Percentiles rank a stretch among this genome's conserved stretches.
Evolutionary conservation across 2,113 vertebrate species (phyloP).

Genomic region (Mesoclemmys tuberculata): DNA sequence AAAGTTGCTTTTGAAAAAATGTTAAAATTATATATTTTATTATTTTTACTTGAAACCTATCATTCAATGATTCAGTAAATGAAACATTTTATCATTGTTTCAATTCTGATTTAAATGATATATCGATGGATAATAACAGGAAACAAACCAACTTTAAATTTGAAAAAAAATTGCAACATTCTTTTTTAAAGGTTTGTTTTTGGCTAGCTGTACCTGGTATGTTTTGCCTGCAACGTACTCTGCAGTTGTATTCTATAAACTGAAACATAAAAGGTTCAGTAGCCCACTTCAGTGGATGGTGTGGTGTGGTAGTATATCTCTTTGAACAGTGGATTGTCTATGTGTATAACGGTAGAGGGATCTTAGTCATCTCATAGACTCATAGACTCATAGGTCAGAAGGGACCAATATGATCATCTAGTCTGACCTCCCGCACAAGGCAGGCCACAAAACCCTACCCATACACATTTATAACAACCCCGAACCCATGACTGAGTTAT

Average conservation of each 20-base stretch:
- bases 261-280: neutral
- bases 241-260: neutral
- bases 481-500: too few species aligned
- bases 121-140: neutral
- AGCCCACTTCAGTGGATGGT: neutral
- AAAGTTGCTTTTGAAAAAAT: neutral
- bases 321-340: neutral
- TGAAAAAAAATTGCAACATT: neutral
- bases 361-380: neutral
- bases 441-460: too few species aligned
- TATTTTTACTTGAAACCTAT: neutral
- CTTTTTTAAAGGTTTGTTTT: neutral
- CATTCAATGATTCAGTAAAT: neutral
- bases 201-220: neutral
- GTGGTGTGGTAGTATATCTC: fast-evolving
- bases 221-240: neutral
- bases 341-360: neutral
- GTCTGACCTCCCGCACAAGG: too few species aligned
- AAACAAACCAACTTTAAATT: neutral
- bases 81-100: neutral
- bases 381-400: too few species aligned
- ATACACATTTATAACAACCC: too few species aligned
- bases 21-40: neutral
- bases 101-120: neutral
- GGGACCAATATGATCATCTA: too few species aligned